A percentile compares a stretch with the other conserved stretches of the same genome.
Conservation (phyloP, 2,113 vertebrate species). For the Apistogramma diplotaenia region DNA sequence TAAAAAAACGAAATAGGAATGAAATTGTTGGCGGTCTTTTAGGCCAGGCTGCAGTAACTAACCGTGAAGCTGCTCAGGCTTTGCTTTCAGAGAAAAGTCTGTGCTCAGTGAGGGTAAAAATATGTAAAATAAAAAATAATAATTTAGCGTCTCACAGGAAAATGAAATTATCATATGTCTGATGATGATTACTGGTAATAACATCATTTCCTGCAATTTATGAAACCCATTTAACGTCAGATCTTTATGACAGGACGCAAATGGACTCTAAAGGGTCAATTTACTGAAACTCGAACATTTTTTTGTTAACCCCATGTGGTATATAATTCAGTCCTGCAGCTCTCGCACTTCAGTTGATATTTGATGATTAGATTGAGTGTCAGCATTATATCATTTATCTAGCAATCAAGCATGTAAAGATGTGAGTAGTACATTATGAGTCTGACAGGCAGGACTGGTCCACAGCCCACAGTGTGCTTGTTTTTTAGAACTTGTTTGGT, state of each 20-base stretch:
- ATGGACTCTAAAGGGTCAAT: neutral
- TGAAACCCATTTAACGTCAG: conserved; percentile 4
- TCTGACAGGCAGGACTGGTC: neutral
- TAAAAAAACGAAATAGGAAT: neutral
- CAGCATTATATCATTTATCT: neutral
- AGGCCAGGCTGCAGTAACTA: neutral
- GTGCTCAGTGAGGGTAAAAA: neutral
- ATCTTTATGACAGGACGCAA: neutral
- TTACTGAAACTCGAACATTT: neutral
- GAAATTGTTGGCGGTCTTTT: conserved; percentile 21
- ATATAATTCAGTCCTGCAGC: neutral
- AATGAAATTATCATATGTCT: conserved; percentile 9
- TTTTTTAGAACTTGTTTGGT: no score
- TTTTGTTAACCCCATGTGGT: neutral
- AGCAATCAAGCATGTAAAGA: neutral
- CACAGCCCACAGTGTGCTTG: no score
- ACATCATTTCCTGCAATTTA: neutral
- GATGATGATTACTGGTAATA: conserved; percentile 1
- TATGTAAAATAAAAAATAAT: neutral
- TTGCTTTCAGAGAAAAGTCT: neutral
- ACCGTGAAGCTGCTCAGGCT: conserved; percentile 3
- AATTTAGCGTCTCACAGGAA: neutral
- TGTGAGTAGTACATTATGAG: neutral
- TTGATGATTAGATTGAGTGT: neutral
- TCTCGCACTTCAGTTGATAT: neutral